A percentile compares a stretch with the other conserved stretches of the same genome.
Evolutionary conservation across 92 coral and sea anemone species (phyloP).

Genomic region (Porites cylindrica): DNA sequence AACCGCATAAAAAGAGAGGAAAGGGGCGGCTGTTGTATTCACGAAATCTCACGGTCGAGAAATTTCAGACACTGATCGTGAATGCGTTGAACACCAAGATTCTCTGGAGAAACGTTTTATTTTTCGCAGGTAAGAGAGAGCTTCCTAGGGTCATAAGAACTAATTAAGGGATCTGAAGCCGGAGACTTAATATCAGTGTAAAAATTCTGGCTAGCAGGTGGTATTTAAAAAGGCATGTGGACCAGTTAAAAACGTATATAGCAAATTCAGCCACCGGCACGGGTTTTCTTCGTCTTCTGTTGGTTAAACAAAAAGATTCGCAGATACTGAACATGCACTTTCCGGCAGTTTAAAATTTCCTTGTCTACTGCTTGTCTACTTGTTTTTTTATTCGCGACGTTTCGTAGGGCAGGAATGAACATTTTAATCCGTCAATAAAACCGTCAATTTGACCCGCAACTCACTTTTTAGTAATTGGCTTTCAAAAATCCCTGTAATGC

Average conservation of each 20-base stretch:
- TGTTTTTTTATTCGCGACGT: too few relatives aligned
- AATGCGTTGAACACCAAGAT: background rate
- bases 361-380: background rate
- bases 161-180: background rate
- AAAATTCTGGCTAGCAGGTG: slow-evolving; percentile 14
- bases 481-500: too few relatives aligned
- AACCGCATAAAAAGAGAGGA: background rate
- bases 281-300: background rate
- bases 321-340: background rate
- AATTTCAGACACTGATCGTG: background rate
- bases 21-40: slow-evolving; percentile 9
- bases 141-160: background rate
- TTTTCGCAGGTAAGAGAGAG: too few relatives aligned
- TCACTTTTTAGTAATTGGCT: too few relatives aligned
- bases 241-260: slow-evolving; percentile 14
- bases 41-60: background rate
- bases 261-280: slow-evolving; percentile 5
- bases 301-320: background rate
- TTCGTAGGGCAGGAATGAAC: too few relatives aligned
- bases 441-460: too few relatives aligned
- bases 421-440: too few relatives aligned
- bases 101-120: background rate
- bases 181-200: background rate
- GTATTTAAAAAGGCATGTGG: slow-evolving; percentile 5
- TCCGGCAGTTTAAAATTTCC: background rate